Conservation (phyloP, 2,113 vertebrate genomes). For the Chionodraco myersi region DNA sequence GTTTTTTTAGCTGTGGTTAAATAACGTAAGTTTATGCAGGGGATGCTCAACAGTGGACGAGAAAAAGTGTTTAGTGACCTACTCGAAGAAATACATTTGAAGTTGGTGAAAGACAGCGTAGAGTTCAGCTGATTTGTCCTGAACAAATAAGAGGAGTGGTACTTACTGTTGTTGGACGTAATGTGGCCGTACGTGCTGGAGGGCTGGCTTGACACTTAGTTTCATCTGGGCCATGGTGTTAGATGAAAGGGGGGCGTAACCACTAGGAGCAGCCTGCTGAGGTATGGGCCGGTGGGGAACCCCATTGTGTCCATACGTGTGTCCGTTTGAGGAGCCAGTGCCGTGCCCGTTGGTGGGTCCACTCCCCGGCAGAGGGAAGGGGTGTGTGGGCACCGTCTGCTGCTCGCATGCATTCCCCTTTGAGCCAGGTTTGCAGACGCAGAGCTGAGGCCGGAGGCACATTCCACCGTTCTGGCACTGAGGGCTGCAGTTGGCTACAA, state of each 20-base stretch:
- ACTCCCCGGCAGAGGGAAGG: constrained; percentile 75
- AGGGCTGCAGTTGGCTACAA: constrained; percentile 92
- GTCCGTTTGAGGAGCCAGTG: constrained; percentile 79
- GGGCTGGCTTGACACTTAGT: constrained; percentile 90
- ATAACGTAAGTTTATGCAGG: too few species aligned
- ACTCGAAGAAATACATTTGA: neutral
- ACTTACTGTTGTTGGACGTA: constrained; percentile 94
- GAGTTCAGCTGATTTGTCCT: neutral
- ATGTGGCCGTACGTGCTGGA: constrained; percentile 84
- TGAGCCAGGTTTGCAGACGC: constrained; percentile 95
- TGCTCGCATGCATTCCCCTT: constrained; percentile 92
- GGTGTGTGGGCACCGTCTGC: constrained; percentile 80
- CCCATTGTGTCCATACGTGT: constrained; percentile 68
- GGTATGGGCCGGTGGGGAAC: constrained; percentile 88
- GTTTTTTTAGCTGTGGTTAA: neutral
- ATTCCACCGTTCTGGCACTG: constrained; percentile 97
- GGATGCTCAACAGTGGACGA: neutral
- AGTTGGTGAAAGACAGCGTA: neutral
- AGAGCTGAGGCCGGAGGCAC: constrained; percentile 95
- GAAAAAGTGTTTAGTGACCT: neutral
- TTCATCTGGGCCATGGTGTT: constrained; percentile 89
- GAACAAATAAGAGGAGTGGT: constrained; percentile 11
- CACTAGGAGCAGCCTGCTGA: constrained; percentile 83
- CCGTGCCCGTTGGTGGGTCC: constrained; percentile 81
- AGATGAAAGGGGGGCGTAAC: constrained; percentile 74